These are phyloP conservation scores for Gobio occitaniae DNA, from an alignment of 2,797 vertebrate genomes.

Conservation along the genomic window DNA sequence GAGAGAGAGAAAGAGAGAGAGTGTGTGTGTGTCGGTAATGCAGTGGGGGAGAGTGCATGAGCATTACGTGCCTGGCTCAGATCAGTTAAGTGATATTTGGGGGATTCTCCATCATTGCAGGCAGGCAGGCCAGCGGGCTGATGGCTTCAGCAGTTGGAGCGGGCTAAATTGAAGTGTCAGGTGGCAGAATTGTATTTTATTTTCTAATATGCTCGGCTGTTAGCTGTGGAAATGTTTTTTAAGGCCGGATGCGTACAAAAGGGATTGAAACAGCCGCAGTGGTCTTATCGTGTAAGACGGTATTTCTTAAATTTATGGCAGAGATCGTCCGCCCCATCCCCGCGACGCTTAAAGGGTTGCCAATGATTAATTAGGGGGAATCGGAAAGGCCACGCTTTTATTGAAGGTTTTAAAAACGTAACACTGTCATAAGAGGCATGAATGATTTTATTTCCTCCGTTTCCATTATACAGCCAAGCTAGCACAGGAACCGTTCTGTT, in stretches of 20 bases:
- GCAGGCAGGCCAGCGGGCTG: conserved; percentile 73
- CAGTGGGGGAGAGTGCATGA: conserved; percentile 71
- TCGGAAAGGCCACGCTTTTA: conserved; percentile 40
- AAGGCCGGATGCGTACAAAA: conserved; percentile 72
- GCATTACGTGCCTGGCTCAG: conserved; percentile 71
- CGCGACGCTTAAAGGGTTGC: conserved; percentile 18
- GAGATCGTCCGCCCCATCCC: conserved; percentile 14
- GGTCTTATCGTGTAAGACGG: conserved; percentile 44
- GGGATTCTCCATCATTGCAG: conserved; percentile 78
- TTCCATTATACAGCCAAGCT: conserved; percentile 34
- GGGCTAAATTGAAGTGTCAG: conserved; percentile 83
- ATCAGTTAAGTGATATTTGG: conserved; percentile 82
- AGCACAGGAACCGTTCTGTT: not conserved
- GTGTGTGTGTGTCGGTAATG: conserved; percentile 71
- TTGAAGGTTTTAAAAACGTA: conserved; percentile 38
- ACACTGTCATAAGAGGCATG: conserved; percentile 36
- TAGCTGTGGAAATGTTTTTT: conserved; percentile 72
- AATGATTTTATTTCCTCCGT: conserved; percentile 42
- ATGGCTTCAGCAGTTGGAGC: conserved; percentile 78
- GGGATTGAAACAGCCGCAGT: conserved; percentile 64
- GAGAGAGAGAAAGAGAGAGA: conserved; percentile 53
- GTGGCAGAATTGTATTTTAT: conserved; percentile 81
- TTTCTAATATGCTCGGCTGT: conserved; percentile 80
- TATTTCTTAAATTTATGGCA: conserved; percentile 50
- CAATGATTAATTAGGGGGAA: conserved; percentile 55